phyloP scores from a whole-genome alignment of 2,113 vertebrate genomes.

The Gnathonemus longibarbis region DNA sequence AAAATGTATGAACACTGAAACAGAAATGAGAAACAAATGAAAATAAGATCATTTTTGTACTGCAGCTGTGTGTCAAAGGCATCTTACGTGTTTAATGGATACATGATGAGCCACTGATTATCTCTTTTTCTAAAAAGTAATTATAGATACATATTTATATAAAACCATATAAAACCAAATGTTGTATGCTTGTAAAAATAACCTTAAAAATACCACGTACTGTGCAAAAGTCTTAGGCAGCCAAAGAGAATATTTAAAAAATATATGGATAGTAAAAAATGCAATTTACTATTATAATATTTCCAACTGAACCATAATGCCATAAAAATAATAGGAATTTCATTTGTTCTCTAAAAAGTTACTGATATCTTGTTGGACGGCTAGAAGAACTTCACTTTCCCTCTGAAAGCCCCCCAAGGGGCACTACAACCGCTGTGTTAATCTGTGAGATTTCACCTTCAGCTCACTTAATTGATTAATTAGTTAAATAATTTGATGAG shows the following conservation, averaged over 20 bases:
- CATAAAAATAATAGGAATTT: neutral
- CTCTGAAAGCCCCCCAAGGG: neutral
- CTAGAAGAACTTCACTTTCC: neutral
- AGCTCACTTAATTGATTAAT: neutral
- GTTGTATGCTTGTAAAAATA: neutral
- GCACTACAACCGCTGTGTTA: neutral
- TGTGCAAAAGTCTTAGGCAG: neutral
- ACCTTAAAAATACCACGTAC: neutral
- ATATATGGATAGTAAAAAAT: neutral
- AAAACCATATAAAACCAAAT: neutral
- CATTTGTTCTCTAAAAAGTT: neutral
- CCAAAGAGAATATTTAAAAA: neutral
- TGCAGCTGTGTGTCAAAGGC: neutral
- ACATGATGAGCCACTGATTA: conserved; percentile 23
- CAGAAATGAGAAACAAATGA: neutral
- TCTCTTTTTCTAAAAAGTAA: conserved; percentile 28
- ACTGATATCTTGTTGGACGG: neutral
- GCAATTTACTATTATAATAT: neutral
- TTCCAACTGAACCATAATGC: neutral
- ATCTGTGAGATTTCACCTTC: neutral
- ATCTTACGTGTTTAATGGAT: conserved; percentile 26
- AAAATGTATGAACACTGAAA: neutral
- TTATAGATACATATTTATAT: neutral
- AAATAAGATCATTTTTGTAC: neutral
- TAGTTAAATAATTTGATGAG: neutral